A percentile compares a stretch with the other conserved stretches of the same genome.
Evolutionary conservation across 2,797 vertebrate species (phyloP).

Genomic region (Pangasius krempfi): DNA sequence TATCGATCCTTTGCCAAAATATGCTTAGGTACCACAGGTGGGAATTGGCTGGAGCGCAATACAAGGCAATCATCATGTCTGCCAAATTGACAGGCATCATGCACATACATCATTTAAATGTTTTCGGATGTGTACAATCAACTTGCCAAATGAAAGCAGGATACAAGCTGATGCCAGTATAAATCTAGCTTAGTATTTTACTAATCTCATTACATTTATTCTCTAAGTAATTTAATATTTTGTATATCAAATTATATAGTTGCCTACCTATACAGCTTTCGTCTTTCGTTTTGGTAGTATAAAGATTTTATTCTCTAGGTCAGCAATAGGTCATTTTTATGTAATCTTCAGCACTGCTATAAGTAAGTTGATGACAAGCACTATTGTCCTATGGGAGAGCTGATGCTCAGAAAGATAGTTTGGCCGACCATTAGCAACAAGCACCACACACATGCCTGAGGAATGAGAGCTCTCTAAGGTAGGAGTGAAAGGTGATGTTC

Average conservation of each 20-base stretch:
- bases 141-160: neutral
- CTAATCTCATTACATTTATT: neutral
- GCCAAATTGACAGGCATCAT: neutral
- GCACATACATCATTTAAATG: neutral
- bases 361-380: conserved; percentile 5
- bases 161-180: neutral
- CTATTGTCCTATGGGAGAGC: conserved; percentile 32
- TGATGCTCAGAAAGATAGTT: conserved; percentile 34
- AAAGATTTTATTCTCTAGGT: neutral
- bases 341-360: neutral
- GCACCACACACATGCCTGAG: conserved; percentile 12
- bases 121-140: neutral
- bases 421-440: conserved; percentile 41
- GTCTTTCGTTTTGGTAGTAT: neutral
- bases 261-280: neutral
- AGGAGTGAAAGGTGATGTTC: conserved; percentile 38
- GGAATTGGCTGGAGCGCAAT: neutral
- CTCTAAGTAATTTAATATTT: neutral
- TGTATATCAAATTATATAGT: too few relatives aligned
- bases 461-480: conserved; percentile 21
- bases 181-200: neutral
- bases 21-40: neutral
- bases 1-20: neutral
- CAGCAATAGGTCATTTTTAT: neutral
- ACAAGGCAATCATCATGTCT: neutral